Evolutionary conservation across 2,888 invertebrate genomes (phyloP).

Genomic region (Lepas anatifera): DNA sequence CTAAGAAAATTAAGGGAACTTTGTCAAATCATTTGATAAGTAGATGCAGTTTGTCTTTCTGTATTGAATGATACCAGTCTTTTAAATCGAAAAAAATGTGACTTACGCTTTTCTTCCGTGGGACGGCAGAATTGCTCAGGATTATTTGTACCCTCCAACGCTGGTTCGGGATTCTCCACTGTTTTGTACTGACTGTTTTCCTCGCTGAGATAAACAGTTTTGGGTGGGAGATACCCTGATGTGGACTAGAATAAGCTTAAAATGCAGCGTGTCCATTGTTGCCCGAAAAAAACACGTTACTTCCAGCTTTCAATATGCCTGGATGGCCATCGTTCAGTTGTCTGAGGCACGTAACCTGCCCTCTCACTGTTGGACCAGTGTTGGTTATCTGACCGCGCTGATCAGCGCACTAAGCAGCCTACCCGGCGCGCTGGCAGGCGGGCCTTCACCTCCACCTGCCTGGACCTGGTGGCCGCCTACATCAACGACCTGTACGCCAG

Average conservation of each 20-base stretch:
- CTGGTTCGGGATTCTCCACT: too few species aligned
- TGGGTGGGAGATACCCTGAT: too few species aligned
- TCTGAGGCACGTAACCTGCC: not conserved
- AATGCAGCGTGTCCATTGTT: slow-evolving; percentile 34
- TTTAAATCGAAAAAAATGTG: too few species aligned
- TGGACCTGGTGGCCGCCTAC: slow-evolving; percentile 33
- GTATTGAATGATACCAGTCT: too few species aligned
- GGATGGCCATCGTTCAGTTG: not conserved
- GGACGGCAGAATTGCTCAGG: too few species aligned
- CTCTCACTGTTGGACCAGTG: not conserved
- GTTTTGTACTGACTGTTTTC: too few species aligned
- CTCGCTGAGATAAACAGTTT: too few species aligned
- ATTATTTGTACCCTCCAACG: too few species aligned
- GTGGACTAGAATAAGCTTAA: not conserved
- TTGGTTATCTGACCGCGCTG: not conserved
- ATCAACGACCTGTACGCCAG: slow-evolving; percentile 58
- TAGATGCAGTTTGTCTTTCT: too few species aligned
- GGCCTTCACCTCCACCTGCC: not conserved
- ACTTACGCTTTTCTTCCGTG: too few species aligned
- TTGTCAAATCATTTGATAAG: too few species aligned
- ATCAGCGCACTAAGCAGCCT: not conserved
- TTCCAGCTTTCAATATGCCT: not conserved
- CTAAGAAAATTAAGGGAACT: too few species aligned
- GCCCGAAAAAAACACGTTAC: not conserved
- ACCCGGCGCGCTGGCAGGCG: not conserved